These are phyloP conservation scores for Misgurnus anguillicaudatus DNA, from an alignment of 2,113 vertebrate genomes.

Conservation along the genomic window DNA sequence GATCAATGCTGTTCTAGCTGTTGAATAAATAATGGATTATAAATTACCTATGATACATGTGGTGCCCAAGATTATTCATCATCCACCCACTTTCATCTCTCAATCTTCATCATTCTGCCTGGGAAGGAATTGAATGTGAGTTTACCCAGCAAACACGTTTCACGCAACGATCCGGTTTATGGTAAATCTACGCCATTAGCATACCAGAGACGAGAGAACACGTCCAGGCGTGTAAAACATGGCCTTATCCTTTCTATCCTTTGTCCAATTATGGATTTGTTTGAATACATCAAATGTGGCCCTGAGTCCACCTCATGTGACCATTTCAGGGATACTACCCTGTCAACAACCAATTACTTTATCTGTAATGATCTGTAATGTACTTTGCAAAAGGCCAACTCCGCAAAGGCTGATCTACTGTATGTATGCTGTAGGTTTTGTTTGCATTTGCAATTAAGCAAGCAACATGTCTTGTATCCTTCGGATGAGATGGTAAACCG, in stretches of 20 bases:
- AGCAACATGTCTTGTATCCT: background rate
- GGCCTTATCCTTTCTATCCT: constrained; percentile 16
- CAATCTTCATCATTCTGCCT: constrained; percentile 3
- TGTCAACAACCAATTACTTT: constrained; percentile 79
- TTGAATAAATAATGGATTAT: background rate
- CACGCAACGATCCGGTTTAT: background rate
- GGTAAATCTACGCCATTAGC: constrained; percentile 38
- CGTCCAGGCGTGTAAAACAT: constrained; percentile 39
- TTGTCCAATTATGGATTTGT: constrained; percentile 47
- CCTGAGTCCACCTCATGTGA: constrained; percentile 57
- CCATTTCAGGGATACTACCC: constrained; percentile 70
- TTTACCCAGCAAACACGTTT: constrained; percentile 35
- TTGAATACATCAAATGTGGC: constrained; percentile 28
- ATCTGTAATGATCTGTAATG: constrained; percentile 69
- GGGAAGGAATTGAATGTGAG: constrained; percentile 4
- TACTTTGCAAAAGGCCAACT: constrained; percentile 68
- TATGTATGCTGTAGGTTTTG: constrained; percentile 58
- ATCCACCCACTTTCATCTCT: constrained; percentile 24
- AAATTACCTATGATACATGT: background rate
- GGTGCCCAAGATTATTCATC: background rate
- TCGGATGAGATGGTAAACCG: too few species aligned
- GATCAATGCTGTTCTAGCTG: constrained; percentile 17
- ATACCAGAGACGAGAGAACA: constrained; percentile 27
- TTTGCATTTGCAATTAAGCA: constrained; percentile 72
- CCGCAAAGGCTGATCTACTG: constrained; percentile 62